Conservation (phyloP, 1,140 invertebrate species). For the Mesaphorura yosii region DNA sequence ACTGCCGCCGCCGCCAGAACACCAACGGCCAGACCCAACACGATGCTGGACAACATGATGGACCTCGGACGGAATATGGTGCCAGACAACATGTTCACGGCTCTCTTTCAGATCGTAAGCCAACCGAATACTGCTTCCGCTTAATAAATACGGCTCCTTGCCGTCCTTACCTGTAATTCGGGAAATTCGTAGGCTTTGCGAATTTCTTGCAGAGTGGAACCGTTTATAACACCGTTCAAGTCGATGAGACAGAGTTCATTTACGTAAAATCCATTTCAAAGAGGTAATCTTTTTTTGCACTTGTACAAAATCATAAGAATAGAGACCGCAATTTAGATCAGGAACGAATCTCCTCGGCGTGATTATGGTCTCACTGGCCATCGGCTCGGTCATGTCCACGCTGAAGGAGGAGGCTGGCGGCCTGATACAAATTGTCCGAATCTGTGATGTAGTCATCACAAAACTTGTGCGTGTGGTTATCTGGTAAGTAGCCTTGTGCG, state of each 20-base stretch:
- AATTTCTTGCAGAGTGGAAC: no score
- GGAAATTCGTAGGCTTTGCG: no score
- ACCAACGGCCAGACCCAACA: slow-evolving; percentile 48
- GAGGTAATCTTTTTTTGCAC: no score
- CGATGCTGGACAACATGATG: slow-evolving; percentile 66
- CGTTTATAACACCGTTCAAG: no score
- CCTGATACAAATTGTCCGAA: slow-evolving; percentile 47
- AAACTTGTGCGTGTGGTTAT: slow-evolving; percentile 76
- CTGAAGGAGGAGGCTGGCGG: slow-evolving; percentile 50
- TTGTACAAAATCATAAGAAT: no score
- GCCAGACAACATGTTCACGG: slow-evolving; percentile 77
- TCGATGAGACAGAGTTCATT: no score
- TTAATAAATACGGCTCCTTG: not conserved
- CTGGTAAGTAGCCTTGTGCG: slow-evolving; percentile 46
- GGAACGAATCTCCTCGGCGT: slow-evolving; percentile 79
- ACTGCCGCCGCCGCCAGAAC: no score
- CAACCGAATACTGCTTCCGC: not conserved
- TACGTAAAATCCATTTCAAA: no score
- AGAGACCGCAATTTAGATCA: no score
- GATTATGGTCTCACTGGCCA: slow-evolving; percentile 73
- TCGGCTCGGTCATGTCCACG: slow-evolving; percentile 70
- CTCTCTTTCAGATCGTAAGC: slow-evolving; percentile 62
- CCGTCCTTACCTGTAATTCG: not conserved
- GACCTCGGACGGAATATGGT: slow-evolving; percentile 78
- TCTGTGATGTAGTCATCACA: slow-evolving; percentile 75